A percentile compares a stretch with the other conserved stretches of the same genome.
Evolutionary conservation across 2,113 vertebrate genomes (phyloP).

Genomic region (Corythoichthys haematopterus): DNA sequence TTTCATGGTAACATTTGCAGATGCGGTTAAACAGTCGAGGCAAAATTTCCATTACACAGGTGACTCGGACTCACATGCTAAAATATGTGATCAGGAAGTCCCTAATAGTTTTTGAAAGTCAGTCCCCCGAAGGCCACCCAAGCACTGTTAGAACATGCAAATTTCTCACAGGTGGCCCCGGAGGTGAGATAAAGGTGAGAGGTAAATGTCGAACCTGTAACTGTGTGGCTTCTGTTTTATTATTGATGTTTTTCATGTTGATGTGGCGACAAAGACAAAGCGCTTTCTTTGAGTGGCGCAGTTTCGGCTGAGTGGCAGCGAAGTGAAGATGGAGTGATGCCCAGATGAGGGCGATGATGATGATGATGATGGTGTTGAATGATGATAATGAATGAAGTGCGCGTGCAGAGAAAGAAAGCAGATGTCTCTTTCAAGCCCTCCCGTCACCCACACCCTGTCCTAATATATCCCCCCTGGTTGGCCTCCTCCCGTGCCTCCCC

Average conservation of each 20-base stretch:
- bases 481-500: slow-evolving; percentile 10
- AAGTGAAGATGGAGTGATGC: slow-evolving; percentile 26
- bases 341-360: slow-evolving; percentile 18
- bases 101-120: no score
- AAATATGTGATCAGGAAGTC: no score
- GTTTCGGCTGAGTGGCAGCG: slow-evolving; percentile 27
- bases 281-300: slow-evolving; percentile 14
- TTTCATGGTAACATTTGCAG: no score
- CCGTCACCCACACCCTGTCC: neutral
- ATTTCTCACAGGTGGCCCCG: neutral
- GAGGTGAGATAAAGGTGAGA: neutral
- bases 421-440: slow-evolving; percentile 61
- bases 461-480: neutral
- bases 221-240: neutral
- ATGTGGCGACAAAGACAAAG: slow-evolving; percentile 7
- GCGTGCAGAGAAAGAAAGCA: slow-evolving; percentile 29
- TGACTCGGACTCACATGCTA: no score
- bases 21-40: no score
- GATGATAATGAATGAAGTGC: slow-evolving; percentile 18
- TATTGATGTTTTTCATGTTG: neutral
- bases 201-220: neutral
- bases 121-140: no score
- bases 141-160: neutral
- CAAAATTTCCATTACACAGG: no score
- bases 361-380: slow-evolving; percentile 10